A percentile compares a stretch with the other conserved stretches of the same genome.
Conservation (phyloP, 2,888 invertebrate species). For the Branchipolynoe longqiensis region DNA sequence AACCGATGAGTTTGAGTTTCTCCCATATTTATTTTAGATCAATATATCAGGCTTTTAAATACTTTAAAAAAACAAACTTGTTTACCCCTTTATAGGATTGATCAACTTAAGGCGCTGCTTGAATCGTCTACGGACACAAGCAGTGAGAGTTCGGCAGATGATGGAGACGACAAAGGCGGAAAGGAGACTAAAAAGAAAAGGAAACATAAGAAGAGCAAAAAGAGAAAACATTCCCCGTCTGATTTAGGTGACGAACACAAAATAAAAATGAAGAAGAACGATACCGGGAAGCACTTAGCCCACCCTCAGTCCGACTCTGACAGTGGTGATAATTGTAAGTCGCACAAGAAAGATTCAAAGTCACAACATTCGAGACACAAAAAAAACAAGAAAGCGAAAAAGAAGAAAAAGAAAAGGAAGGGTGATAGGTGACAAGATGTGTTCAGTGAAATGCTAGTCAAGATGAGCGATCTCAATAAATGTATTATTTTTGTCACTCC, state of each 20-base stretch:
- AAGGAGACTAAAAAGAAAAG: constrained; percentile 16
- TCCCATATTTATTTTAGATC: neutral
- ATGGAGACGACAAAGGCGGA: neutral
- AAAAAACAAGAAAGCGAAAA: too few relatives aligned
- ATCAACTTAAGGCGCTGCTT: constrained; percentile 23
- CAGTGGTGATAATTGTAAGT: too few relatives aligned
- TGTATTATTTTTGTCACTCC: too few relatives aligned
- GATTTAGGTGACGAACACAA: neutral
- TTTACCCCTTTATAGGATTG: neutral
- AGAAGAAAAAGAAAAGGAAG: too few relatives aligned
- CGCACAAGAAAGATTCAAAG: too few relatives aligned
- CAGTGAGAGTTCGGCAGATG: neutral
- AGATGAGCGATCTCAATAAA: too few relatives aligned
- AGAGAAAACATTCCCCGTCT: neutral
- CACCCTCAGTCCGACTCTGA: too few relatives aligned
- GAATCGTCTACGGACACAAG: constrained; percentile 17
- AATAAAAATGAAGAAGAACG: neutral
- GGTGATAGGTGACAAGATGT: too few relatives aligned
- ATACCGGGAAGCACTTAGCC: neutral
- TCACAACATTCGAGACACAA: too few relatives aligned
- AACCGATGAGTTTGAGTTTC: neutral
- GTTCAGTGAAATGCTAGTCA: too few relatives aligned
- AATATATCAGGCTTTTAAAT: neutral
- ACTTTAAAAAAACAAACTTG: neutral
- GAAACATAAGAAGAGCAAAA: neutral